Evolutionary conservation across 1,140 invertebrate species (phyloP), one percentile per base, ranked within the genome.

Genomic region (Thrips palmi): DNA sequence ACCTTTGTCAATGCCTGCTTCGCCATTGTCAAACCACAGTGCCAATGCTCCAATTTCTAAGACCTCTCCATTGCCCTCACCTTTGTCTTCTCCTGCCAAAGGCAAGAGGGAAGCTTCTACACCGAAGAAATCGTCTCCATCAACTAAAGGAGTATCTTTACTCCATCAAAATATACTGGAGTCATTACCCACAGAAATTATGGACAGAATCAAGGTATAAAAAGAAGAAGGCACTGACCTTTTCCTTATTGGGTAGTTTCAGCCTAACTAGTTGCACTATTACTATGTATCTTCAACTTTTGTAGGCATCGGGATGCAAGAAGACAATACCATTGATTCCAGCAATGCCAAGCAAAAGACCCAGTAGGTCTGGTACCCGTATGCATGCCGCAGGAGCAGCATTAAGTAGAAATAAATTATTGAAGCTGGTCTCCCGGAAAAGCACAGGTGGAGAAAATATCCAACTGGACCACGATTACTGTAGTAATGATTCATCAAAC

Each of bases 391-490:
- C 54, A 22, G 53, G 43, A 14, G 47, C 45, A 4, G 48, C 56
- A 2, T 42, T 54, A 18, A 48, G 46, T 5, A 40, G 51, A 45
- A 57, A 55, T 30, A 62, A 62, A 34, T 41, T 53, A 29, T 37
- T 54, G 12, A 58, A 60, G 47, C 40, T 53, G 39, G 51, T 56
- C 43, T 51, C 47, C 39, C 17, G 7, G 12, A 35, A 27, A 23
- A 24, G 34, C 11, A 15, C 41, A 6, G 34, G 14, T 34, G 44
- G 40, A 7, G 54, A 50, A 37, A 54, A 45, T 10, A 51, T 63
- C 7, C 58, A 60, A 32, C 39, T 61, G 35, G 64, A 67, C 45
- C 64, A 68, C 44, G 63, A 65, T 51, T 69, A 69, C 42, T 65
- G 62, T 37, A 56, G 49, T 24, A 55, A 45, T 38, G 42, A 45